Conservation (phyloP, 2,797 vertebrate species). For the Limnodromus scolopaceus region DNA sequence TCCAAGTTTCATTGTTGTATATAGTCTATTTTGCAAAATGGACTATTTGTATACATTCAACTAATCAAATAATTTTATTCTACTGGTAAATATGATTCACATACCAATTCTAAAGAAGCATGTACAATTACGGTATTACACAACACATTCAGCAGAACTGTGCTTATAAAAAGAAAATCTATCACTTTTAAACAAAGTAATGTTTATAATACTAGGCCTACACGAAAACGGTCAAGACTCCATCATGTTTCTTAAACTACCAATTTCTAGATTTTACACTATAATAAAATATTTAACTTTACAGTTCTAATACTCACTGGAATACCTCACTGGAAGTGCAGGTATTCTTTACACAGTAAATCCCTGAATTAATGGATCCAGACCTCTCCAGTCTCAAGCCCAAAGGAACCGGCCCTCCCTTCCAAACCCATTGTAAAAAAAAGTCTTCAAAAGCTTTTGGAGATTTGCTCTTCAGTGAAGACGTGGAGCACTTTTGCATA, state of each 20-base stretch:
- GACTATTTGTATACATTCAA: background rate
- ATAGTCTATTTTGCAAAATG: background rate
- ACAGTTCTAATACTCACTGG: background rate
- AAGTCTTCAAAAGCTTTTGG: background rate
- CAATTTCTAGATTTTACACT: background rate
- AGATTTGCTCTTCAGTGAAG: background rate
- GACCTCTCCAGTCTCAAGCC: background rate
- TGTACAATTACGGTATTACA: background rate
- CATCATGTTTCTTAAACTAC: background rate
- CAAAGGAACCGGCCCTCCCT: background rate
- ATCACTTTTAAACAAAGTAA: background rate
- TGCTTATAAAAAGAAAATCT: background rate
- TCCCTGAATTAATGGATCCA: background rate
- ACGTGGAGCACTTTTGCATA: background rate
- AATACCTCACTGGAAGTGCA: background rate
- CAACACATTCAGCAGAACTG: background rate
- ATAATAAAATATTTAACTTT: slow-evolving; percentile 4
- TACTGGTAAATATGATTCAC: slow-evolving; percentile 12
- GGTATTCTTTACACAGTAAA: background rate
- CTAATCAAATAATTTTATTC: background rate
- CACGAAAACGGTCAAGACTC: background rate
- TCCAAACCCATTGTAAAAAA: background rate
- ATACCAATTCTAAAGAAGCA: background rate
- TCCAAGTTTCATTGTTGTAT: background rate
- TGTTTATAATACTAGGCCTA: background rate